Conservation (phyloP, 2,888 invertebrate species). For the Spatulosminthurus flaviceps region DNA sequence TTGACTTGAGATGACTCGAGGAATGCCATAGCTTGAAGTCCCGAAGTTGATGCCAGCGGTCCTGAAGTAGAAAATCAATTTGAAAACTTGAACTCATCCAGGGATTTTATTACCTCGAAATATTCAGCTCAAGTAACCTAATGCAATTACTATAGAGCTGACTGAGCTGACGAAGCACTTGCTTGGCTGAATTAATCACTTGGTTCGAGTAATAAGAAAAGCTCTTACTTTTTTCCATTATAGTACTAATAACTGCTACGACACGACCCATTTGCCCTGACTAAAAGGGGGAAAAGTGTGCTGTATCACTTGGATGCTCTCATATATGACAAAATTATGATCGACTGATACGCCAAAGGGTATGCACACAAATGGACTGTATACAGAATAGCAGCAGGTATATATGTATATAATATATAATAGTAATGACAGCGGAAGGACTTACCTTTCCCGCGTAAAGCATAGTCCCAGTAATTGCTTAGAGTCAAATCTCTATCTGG, state of each 20-base stretch:
- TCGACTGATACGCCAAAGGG: background rate
- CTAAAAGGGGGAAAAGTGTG: no score
- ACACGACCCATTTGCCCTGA: no score
- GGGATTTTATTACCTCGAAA: background rate
- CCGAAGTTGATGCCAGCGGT: conserved; percentile 85
- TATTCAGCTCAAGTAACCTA: no score
- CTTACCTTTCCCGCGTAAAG: conserved; percentile 53
- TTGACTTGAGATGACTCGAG: conserved; percentile 70
- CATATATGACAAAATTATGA: background rate
- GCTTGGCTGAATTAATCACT: no score
- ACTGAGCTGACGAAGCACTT: no score
- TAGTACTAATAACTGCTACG: no score
- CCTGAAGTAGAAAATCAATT: conserved; percentile 67
- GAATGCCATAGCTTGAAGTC: conserved; percentile 86
- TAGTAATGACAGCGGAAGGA: background rate
- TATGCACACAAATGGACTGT: background rate
- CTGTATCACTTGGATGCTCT: background rate
- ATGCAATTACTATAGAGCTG: no score
- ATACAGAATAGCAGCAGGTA: background rate
- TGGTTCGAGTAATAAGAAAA: no score
- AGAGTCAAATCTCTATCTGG: conserved; percentile 55
- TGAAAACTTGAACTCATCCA: background rate
- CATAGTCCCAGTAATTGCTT: conserved; percentile 51
- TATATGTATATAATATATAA: background rate
- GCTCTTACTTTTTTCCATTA: no score